phyloP scores from a whole-genome alignment of 1,140 invertebrate genomes.

The Drosophila triauraria region DNA sequence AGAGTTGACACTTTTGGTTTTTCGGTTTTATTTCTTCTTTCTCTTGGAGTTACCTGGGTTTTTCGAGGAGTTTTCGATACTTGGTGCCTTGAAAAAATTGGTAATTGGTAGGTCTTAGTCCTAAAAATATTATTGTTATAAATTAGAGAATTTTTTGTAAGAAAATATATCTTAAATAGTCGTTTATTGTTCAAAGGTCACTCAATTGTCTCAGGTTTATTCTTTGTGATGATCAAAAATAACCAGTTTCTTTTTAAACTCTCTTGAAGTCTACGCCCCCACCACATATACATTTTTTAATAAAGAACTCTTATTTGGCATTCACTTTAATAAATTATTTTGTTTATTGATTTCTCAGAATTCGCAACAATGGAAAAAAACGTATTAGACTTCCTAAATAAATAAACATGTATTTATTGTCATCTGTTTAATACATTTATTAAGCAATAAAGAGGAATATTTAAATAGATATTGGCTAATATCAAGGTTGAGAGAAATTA shows the following conservation, averaged over 20 bases:
- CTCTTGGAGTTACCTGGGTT: neutral
- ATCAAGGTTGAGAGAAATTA: neutral
- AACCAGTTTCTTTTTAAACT: slow-evolving; percentile 11
- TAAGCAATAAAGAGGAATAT: neutral
- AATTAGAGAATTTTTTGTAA: too few relatives aligned
- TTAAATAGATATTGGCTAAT: neutral
- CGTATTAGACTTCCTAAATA: neutral
- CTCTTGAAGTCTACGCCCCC: neutral
- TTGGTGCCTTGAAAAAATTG: too few relatives aligned
- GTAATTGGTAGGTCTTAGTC: too few relatives aligned
- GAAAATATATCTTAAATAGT: too few relatives aligned
- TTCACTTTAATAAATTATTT: slow-evolving; percentile 12
- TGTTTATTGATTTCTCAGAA: slow-evolving; percentile 23
- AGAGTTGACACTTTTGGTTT: slow-evolving; percentile 83
- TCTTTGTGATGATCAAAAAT: neutral
- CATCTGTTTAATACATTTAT: neutral
- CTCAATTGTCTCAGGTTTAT: neutral
- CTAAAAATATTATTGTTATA: too few relatives aligned
- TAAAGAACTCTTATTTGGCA: slow-evolving; percentile 11
- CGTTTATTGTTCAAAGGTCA: neutral
- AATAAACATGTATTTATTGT: slow-evolving; percentile 27
- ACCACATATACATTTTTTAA: neutral
- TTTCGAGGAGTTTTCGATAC: too few relatives aligned
- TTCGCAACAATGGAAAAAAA: slow-evolving; percentile 5
- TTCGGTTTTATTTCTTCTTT: slow-evolving; percentile 30